Base-by-base conservation (phyloP, 2,113 vertebrate genomes). In the Collichthys lucidus region DNA sequence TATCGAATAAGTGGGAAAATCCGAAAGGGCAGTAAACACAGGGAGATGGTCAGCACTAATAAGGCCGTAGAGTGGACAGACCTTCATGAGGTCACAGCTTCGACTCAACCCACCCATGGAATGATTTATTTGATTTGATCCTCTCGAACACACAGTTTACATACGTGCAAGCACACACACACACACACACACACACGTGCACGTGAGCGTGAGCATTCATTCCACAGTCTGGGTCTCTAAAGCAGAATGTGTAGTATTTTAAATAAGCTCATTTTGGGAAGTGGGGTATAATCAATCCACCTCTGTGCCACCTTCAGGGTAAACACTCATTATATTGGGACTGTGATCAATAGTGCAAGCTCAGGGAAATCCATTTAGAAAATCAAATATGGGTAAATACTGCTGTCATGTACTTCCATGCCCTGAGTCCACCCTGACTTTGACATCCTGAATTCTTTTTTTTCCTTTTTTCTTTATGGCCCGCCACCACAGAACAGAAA, bases 381-480 rank as follows among this genome's bases (percentile, higher is more conserved):
- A 93, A 93, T 94, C 88, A 92, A 94, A 94, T 86, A 88, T 88
- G 87, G 87, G 83, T 94, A 91, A 95, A 93, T 94, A 93, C 89
- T 83, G 79, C 84, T 90, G 88, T 91, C 88, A 85, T 87, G 86
- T 89, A 83, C 79, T 82, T 83, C 47, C 26, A 47, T 81, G 71
- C 69, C 72, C 53, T 49, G 50, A 77, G 59, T 89, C 84, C 64
- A 74, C 52, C 24, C 74, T 79, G 77, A 85, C 61, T 79, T 83
- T 61, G 67, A 89, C 47, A 77, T 56, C 42, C 53, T 60, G 50
- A 84, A 83, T 67, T 64, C 50, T 86, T 29, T 29, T 29, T n/a
- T n/a, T n/a, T n/a, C n/a, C n/a, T n/a, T n/a, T n/a, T 29, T 29
- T 29, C 4, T 29, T 29, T 29, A 4, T 29, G 29, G 29, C 29